These are phyloP conservation scores for Atta texana DNA, from an alignment of 1,140 invertebrate genomes.

Conservation along the genomic window DNA sequence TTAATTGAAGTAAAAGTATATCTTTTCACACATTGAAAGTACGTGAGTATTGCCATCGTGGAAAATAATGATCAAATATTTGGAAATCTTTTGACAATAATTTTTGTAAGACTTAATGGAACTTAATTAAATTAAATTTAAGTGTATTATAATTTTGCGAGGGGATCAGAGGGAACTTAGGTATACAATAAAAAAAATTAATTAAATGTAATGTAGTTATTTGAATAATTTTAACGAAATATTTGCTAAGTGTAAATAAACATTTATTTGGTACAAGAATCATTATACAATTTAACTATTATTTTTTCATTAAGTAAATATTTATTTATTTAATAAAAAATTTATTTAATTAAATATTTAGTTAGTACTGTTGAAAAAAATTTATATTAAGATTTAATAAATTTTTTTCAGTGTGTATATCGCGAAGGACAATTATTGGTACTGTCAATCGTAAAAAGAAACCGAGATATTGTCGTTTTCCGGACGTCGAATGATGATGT, in stretches of 20 bases:
- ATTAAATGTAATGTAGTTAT: too few species aligned
- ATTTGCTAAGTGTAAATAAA: too few species aligned
- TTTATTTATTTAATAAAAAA: too few species aligned
- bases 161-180: not conserved
- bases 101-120: not conserved
- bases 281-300: too few species aligned
- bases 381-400: too few species aligned
- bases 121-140: slow-evolving; percentile 25
- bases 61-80: not conserved
- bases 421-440: not conserved
- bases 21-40: not conserved
- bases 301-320: too few species aligned
- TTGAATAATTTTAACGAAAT: too few species aligned
- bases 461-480: slow-evolving; percentile 19
- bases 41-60: not conserved
- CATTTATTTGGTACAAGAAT: too few species aligned
- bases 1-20: not conserved
- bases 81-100: not conserved
- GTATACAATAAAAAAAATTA: too few species aligned
- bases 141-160: not conserved
- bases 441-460: slow-evolving; percentile 52
- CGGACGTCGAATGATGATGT: not conserved
- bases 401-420: not conserved
- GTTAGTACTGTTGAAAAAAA: too few species aligned
- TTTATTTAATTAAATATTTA: too few species aligned